Conservation (phyloP, 2,888 invertebrate species). For the Amphiduros pacificus region DNA sequence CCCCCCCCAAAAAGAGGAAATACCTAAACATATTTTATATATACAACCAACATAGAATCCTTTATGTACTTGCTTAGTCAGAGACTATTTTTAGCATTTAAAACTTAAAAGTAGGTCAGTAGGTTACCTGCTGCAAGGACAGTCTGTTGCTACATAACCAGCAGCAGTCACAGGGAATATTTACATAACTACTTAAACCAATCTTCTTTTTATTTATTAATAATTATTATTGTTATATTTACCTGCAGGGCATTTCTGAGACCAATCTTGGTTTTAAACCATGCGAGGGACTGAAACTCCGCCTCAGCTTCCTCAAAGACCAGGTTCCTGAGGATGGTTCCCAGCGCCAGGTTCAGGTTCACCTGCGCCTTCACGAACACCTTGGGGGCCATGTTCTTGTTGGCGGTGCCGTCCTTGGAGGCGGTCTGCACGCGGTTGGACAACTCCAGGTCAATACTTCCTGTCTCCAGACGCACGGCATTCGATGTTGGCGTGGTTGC, state of each 20-base stretch:
- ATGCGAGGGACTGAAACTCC: slow-evolving; percentile 96
- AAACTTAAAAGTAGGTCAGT: too few relatives aligned
- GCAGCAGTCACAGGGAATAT: too few relatives aligned
- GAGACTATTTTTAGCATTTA: too few relatives aligned
- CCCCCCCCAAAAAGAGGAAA: too few relatives aligned
- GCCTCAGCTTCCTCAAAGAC: slow-evolving; percentile 97
- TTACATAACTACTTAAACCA: too few relatives aligned
- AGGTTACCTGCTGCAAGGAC: too few relatives aligned
- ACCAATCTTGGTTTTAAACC: slow-evolving; percentile 93
- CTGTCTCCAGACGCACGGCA: slow-evolving; percentile 94
- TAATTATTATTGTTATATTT: too few relatives aligned
- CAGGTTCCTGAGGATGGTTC: slow-evolving; percentile 87
- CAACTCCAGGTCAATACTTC: slow-evolving; percentile 87
- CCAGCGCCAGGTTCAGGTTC: slow-evolving; percentile 91
- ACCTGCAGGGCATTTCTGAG: slow-evolving; percentile 61
- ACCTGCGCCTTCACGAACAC: slow-evolving; percentile 71
- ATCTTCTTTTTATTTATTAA: too few relatives aligned
- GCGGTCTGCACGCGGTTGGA: slow-evolving; percentile 89
- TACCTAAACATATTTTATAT: too few relatives aligned
- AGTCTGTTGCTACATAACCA: too few relatives aligned
- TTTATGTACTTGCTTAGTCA: too few relatives aligned
- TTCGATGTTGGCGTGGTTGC: slow-evolving; percentile 97
- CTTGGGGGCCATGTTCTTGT: slow-evolving; percentile 6
- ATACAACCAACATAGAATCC: too few relatives aligned
- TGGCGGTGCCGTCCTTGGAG: slow-evolving; percentile 8